A percentile compares a stretch with the other conserved stretches of the same genome.
Evolutionary conservation across 1,140 invertebrate species (phyloP).

Genomic region (Lamellibrachia luymesi): DNA sequence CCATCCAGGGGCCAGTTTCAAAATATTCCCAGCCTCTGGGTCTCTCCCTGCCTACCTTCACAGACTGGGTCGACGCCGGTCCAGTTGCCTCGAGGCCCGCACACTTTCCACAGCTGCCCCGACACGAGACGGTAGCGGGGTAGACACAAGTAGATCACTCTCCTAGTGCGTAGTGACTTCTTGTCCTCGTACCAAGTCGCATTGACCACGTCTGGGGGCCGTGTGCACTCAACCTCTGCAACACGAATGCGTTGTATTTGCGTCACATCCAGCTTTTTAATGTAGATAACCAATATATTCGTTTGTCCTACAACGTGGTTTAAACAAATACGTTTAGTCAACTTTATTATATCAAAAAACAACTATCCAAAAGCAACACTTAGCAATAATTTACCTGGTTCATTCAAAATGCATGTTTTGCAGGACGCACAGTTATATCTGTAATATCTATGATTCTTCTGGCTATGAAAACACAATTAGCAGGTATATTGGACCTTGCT

Average conservation of each 20-base stretch:
- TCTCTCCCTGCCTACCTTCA: not conserved
- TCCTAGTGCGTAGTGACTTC: not conserved
- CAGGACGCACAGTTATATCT: too few relatives aligned
- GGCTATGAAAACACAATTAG: too few relatives aligned
- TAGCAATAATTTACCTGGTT: too few relatives aligned
- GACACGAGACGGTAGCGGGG: not conserved
- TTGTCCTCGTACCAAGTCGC: not conserved
- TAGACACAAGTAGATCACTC: not conserved
- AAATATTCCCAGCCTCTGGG: not conserved
- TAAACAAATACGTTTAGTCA: too few relatives aligned
- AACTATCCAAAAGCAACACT: too few relatives aligned
- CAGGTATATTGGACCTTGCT: too few relatives aligned
- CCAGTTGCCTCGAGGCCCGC: not conserved
- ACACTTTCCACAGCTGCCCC: not conserved
- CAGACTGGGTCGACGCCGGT: not conserved
- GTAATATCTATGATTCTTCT: not conserved
- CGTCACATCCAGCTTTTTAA: not conserved
- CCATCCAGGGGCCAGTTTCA: not conserved
- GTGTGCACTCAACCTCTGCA: not conserved
- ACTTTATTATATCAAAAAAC: too few relatives aligned
- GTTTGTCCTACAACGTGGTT: too few relatives aligned
- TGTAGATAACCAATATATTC: too few relatives aligned
- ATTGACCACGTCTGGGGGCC: not conserved
- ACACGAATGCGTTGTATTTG: not conserved
- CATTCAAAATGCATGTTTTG: too few relatives aligned